These are phyloP conservation scores for Erebia ligea DNA, from an alignment of 2,888 invertebrate species.

Conservation along the genomic window DNA sequence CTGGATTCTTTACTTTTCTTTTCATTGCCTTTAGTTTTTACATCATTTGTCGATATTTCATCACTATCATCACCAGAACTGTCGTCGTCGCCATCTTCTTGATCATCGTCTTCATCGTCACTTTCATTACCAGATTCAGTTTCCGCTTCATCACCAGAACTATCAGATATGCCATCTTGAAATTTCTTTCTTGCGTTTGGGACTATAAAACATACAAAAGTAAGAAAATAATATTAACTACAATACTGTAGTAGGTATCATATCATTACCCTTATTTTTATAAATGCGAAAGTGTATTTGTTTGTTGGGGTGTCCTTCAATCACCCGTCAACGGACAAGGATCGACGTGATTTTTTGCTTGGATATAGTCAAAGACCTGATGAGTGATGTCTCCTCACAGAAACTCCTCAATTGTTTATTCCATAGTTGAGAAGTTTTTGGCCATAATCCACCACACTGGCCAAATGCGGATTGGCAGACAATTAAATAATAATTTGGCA, in stretches of 20 bases:
- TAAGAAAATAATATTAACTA: background rate
- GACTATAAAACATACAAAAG: constrained; percentile 52
- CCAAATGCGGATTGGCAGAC: too few relatives aligned
- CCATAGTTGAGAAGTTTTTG: too few relatives aligned
- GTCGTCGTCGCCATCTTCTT: constrained; percentile 24
- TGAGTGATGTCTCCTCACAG: too few relatives aligned
- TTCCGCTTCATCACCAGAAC: constrained; percentile 60
- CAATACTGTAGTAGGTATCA: background rate
- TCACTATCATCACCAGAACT: constrained; percentile 56
- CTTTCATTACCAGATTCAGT: constrained; percentile 53
- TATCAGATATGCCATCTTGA: constrained; percentile 71
- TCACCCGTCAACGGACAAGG: too few relatives aligned
- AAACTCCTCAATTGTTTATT: too few relatives aligned
- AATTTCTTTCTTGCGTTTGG: constrained; percentile 70
- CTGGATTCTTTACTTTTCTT: background rate
- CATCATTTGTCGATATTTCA: constrained; percentile 16
- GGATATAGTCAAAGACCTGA: too few relatives aligned
- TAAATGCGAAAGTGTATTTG: too few relatives aligned
- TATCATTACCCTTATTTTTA: background rate
- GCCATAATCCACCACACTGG: too few relatives aligned
- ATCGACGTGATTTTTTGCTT: too few relatives aligned
- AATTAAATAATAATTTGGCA: too few relatives aligned
- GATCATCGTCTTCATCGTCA: constrained; percentile 44
- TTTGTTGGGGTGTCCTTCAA: too few relatives aligned
- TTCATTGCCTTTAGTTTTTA: background rate